phyloP scores from a whole-genome alignment of 2,797 vertebrate genomes.

The Lemur catta region DNA sequence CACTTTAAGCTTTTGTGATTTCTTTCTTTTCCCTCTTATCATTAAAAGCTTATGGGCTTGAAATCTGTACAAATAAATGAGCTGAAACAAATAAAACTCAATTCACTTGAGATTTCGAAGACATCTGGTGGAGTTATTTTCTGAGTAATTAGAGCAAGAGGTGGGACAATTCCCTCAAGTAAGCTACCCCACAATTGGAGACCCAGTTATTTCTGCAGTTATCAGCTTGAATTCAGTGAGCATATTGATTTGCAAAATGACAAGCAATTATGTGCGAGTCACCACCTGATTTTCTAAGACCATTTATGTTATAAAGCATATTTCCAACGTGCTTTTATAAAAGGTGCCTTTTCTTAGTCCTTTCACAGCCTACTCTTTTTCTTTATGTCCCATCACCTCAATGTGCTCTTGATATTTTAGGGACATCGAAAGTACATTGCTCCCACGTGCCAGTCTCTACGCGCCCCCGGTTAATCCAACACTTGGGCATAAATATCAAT shows the following conservation, averaged over 20 bases:
- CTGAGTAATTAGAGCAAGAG: conserved; percentile 82
- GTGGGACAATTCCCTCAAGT: conserved; percentile 75
- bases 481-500: not conserved
- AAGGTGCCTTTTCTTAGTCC: not conserved
- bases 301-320: not conserved
- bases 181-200: conserved; percentile 62
- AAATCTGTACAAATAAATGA: conserved; percentile 82
- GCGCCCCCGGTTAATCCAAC: not conserved
- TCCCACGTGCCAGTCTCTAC: not conserved
- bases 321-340: not conserved
- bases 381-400: not conserved
- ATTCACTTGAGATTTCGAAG: conserved; percentile 79
- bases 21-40: conserved; percentile 22
- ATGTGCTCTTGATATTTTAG: not conserved
- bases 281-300: not conserved
- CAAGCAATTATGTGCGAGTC: not conserved
- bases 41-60: conserved; percentile 75
- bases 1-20: conserved; percentile 58
- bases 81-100: conserved; percentile 82
- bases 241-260: conserved; percentile 25
- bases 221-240: conserved; percentile 66
- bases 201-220: conserved; percentile 74
- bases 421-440: not conserved
- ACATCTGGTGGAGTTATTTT: conserved; percentile 81
- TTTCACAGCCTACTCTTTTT: not conserved